Evolutionary conservation across 2,888 invertebrate species (phyloP).

Genomic region (Acleris emargana): DNA sequence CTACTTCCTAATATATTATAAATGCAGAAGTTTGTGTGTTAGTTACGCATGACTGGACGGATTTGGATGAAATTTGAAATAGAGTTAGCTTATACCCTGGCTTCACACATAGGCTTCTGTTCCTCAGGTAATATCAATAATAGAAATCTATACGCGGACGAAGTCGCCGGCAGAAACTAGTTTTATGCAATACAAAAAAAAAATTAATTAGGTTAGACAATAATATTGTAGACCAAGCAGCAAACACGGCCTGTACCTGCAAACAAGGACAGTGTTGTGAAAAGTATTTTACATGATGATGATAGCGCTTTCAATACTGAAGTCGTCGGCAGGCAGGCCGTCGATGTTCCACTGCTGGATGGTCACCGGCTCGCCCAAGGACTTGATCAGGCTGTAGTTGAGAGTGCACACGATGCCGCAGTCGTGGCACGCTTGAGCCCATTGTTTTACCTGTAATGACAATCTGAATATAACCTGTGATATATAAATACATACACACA

Average conservation of each 20-base stretch:
- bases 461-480: neutral
- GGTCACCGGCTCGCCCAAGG: conserved; percentile 93
- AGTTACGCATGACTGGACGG: neutral
- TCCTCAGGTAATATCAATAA: too few relatives aligned
- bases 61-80: too few relatives aligned
- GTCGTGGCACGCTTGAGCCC: conserved; percentile 88
- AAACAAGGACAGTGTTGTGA: neutral
- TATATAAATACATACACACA: neutral
- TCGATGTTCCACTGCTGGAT: conserved; percentile 96
- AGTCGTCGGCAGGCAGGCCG: conserved; percentile 94
- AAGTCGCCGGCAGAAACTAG: too few relatives aligned
- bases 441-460: conserved; percentile 85
- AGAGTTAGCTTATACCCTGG: too few relatives aligned
- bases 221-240: too few relatives aligned
- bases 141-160: too few relatives aligned
- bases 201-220: too few relatives aligned
- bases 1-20: too few relatives aligned
- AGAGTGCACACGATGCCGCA: conserved; percentile 89
- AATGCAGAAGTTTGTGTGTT: neutral
- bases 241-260: too few relatives aligned
- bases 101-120: too few relatives aligned
- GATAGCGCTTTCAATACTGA: conserved; percentile 96
- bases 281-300: conserved; percentile 88
- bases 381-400: conserved; percentile 90
- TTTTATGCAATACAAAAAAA: too few relatives aligned